Evolutionary conservation across 2,113 vertebrate species (phyloP), one percentile per base, ranked within the genome.

Genomic region (Tetrax tetrax): DNA sequence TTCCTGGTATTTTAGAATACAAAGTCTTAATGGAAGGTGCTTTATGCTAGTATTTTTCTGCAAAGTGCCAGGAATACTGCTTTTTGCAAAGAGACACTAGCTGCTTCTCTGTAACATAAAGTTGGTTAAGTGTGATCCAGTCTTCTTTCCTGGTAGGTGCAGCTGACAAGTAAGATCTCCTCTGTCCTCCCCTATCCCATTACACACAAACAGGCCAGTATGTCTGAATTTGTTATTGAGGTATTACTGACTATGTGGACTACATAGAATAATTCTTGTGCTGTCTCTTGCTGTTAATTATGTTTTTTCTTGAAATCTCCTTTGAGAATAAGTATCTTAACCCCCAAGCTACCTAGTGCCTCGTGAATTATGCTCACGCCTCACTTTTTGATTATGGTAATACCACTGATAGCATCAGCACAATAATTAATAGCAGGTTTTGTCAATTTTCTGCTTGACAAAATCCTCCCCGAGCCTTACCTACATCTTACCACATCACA

Each of bases 371-470:
- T 77, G 51, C 87, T 93, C 88, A 95, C n/a, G 54, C 92, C 90
- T 96, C 95, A 90, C 90, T 96, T 95, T 96, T 97, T 96, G 90
- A 97, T 97, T 97, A 97, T 97, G 95, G 85, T 95, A 97, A 97
- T 97, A 56, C 37, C 60, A 85, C 56, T 91, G 97, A 97, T 97
- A 96, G 14, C 85, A 97, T 96, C 95, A 93, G 93, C 91, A 92
- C 93, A 97, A 96, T 97, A 97, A 97, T 97, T 97, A 97, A 97
- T 97, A 95, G 93, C 95, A 97, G 90, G 93, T 96, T 97, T 97
- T 97, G 95, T 97, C 97, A 97, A 97, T 97, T 97, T 97, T 97
- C 96, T 97, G 96, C 97, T 97, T 97, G 94, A 96, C 87, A 94
- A 97, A 97, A 93, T 96, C 87, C 93, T 95, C 84, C 80, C 50